These are phyloP conservation scores for Heliothis subflexa DNA, from an alignment of 1,140 invertebrate species.

Conservation along the genomic window DNA sequence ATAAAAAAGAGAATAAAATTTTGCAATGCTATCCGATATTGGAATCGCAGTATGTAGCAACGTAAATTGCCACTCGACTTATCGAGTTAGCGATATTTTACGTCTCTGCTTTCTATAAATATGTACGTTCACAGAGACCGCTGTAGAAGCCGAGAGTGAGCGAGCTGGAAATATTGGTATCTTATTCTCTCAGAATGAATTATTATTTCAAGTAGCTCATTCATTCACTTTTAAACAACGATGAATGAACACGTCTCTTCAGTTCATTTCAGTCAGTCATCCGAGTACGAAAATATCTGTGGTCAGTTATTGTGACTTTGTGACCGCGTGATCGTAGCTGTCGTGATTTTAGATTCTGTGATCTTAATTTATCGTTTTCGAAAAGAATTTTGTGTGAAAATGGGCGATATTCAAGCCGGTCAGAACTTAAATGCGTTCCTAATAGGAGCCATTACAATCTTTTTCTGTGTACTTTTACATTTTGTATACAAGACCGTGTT, in stretches of 20 bases:
- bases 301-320: conserved; percentile 62
- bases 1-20: no score
- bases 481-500: conserved; percentile 77
- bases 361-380: conserved; percentile 48
- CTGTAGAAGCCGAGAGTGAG: no score
- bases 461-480: conserved; percentile 73
- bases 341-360: conserved; percentile 57
- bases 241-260: no score
- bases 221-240: conserved; percentile 26
- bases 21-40: no score
- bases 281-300: conserved; percentile 46
- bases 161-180: no score
- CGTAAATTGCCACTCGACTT: no score
- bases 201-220: conserved; percentile 14
- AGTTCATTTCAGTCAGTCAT: conserved; percentile 41
- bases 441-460: conserved; percentile 65
- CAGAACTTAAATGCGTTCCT: conserved; percentile 68
- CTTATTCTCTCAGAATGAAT: no score
- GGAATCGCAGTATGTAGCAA: no score
- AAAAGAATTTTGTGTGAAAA: conserved; percentile 76
- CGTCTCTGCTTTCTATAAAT: no score
- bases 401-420: conserved; percentile 74
- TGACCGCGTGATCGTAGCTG: conserved; percentile 73
- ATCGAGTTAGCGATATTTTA: no score
- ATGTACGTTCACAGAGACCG: no score